phyloP scores from a whole-genome alignment of 2,797 vertebrate species.

The Girardinus metallicus region DNA sequence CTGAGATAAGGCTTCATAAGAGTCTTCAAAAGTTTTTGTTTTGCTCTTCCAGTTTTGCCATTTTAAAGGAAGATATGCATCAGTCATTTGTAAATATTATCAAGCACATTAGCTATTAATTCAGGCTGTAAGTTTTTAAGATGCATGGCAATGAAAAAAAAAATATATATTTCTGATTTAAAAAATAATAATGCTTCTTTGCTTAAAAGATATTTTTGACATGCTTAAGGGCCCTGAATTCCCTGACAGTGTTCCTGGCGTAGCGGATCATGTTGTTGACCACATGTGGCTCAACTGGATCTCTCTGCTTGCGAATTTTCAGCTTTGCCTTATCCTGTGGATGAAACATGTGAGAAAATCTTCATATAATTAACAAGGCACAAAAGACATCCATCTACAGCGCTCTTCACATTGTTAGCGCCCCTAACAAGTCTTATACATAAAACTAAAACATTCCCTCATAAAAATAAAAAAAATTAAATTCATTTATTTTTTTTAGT shows the following conservation, averaged over 20 bases:
- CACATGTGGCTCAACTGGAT: conserved; percentile 80
- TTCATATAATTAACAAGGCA: not conserved
- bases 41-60: not conserved
- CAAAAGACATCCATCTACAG: not conserved
- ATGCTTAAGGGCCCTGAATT: conserved; percentile 89
- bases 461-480: not conserved
- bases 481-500: no score
- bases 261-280: conserved; percentile 89
- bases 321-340: conserved; percentile 90
- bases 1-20: not conserved
- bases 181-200: no score
- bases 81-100: not conserved
- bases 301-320: conserved; percentile 83
- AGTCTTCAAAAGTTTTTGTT: not conserved
- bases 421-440: not conserved
- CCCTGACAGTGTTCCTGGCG: conserved; percentile 86
- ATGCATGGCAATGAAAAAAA: not conserved
- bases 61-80: not conserved
- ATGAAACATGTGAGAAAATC: conserved; percentile 1
- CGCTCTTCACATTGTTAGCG: not conserved
- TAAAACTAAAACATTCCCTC: not conserved
- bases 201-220: conserved; percentile 92
- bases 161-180: no score
- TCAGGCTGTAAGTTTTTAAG: not conserved
- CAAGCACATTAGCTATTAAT: not conserved